phyloP scores from a whole-genome alignment of 2,113 vertebrate species.

The Nothobranchius furzeri region DNA sequence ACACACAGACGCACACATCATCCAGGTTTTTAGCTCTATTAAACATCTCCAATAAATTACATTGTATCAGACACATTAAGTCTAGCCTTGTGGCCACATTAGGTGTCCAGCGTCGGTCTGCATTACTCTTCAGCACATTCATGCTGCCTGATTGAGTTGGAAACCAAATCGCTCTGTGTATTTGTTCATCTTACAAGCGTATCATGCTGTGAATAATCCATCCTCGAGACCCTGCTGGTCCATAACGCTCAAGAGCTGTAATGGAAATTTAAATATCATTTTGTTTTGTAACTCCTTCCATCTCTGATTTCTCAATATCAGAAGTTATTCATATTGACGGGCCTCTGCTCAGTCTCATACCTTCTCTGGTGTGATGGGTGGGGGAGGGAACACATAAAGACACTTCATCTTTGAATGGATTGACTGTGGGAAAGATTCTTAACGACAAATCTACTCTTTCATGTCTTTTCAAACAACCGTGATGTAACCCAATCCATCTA shows the following conservation, averaged over 20 bases:
- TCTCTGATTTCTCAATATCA: slow-evolving; percentile 23
- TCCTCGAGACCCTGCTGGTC: slow-evolving; percentile 5
- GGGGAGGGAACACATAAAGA: slow-evolving; percentile 11
- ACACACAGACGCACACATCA: not conserved
- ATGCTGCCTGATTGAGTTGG: not conserved
- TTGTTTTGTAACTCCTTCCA: not conserved
- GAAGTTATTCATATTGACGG: slow-evolving; percentile 66
- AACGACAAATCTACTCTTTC: slow-evolving; percentile 16
- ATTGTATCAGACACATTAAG: slow-evolving; percentile 19
- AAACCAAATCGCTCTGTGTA: not conserved
- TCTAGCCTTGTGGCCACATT: not conserved
- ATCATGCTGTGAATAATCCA: not conserved
- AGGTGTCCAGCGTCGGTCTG: not conserved
- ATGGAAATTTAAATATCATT: slow-evolving; percentile 21
- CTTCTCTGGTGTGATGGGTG: slow-evolving; percentile 16
- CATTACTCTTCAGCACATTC: slow-evolving; percentile 7
- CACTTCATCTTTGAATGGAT: not conserved
- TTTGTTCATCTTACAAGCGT: too few relatives aligned
- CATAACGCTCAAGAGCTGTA: slow-evolving; percentile 33
- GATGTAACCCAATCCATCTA: not conserved
- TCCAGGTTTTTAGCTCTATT: not conserved
- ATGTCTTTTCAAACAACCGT: not conserved
- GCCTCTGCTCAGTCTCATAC: slow-evolving; percentile 29
- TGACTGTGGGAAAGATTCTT: not conserved
- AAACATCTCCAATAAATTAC: not conserved